Conservation (phyloP, 1,140 invertebrate genomes). For the Trypoxylus dichotomus region DNA sequence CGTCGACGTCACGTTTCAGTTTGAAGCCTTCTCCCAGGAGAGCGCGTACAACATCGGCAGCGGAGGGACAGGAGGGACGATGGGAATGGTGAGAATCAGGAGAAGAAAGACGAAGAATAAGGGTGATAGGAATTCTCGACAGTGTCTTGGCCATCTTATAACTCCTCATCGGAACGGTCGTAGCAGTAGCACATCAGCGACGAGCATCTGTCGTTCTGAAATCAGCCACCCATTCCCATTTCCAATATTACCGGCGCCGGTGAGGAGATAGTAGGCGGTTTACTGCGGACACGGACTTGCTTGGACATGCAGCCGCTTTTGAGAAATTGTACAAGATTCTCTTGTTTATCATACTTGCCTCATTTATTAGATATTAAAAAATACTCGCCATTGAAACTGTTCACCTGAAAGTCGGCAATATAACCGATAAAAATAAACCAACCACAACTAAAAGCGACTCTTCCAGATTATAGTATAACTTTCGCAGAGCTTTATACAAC, state of each 20-base stretch:
- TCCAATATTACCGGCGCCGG: constrained; percentile 28
- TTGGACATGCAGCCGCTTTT: neutral
- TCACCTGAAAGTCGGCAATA: too few species aligned
- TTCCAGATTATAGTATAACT: too few species aligned
- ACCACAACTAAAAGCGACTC: too few species aligned
- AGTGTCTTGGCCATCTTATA: constrained; percentile 38
- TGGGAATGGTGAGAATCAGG: neutral
- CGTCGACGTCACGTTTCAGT: constrained; percentile 34
- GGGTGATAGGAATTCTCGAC: constrained; percentile 36
- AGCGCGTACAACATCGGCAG: constrained; percentile 30
- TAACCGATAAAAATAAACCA: too few species aligned
- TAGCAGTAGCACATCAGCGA: constrained; percentile 35
- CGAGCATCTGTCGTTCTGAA: constrained; percentile 36
- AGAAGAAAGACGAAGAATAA: neutral
- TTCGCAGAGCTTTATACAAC: too few species aligned
- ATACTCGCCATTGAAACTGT: too few species aligned
- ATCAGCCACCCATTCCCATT: constrained; percentile 36
- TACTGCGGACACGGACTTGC: neutral
- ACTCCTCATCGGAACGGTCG: constrained; percentile 35
- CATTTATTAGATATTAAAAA: too few species aligned
- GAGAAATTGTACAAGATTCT: neutral
- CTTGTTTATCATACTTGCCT: too few species aligned
- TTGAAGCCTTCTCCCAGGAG: constrained; percentile 34
- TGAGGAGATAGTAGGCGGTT: neutral
- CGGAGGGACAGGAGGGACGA: neutral